Base-by-base conservation (phyloP, 2,888 invertebrate genomes). In the Dysmachus trigonus region DNA sequence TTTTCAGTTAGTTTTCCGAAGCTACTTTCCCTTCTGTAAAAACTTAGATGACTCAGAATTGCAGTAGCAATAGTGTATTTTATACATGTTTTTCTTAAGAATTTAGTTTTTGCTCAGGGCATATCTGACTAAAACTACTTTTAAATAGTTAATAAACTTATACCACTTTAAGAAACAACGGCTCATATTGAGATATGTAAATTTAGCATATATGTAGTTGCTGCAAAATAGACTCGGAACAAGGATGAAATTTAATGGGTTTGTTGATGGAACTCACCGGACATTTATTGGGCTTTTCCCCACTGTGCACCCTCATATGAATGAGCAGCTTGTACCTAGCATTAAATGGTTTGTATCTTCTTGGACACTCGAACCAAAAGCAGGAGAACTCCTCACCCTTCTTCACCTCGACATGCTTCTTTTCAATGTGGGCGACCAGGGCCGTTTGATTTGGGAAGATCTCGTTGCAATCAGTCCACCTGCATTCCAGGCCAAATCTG, bases 271-370 rank as follows among this genome's bases (percentile, higher is more conserved):
- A 87, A 95, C 97, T 96, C 93, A 99, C 99, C 92, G 97, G 96
- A 92, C 99, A 99, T 92, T 97, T 96, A 92, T 99, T 98, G 0
- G 99, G 99, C 91, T 99, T 99, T 90, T 99, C 99, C 4, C 99
- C 99, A 27, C 98, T 98, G 92, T 99, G 99, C 0, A 99, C 97
- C 18, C 99, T 93, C 98, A 99, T 98, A 91, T 99, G 98, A 83
- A 97, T 99, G 62, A 99, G 95, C 72, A 99, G 93, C 92, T 99
- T 99, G 93, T 99, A 99, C 88, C 99, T 95, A 0, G 99, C 99
- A 92, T 99, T 99, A 93, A 99, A 99, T 0, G 98, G 98, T 86
- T 98, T 95, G 18, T 96, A 95, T 88, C 96, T 94, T 85, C 98
- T 93, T 0, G 97, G 96, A 92, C 99, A 99, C n/a, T 97, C 96